Evolutionary conservation across 2,888 invertebrate genomes (phyloP).

Genomic region (Erpobdella octoculata): DNA sequence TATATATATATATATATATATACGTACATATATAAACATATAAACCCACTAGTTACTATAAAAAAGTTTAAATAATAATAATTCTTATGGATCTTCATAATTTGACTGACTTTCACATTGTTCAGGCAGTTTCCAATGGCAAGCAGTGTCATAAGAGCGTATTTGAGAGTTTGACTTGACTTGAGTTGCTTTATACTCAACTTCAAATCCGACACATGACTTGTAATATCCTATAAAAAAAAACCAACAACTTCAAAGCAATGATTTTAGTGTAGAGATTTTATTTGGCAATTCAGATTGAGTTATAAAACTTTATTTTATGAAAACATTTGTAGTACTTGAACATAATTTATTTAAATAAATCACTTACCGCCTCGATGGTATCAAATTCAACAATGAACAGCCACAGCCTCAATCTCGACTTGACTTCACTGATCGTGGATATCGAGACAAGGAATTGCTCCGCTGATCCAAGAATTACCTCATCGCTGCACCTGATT

Average conservation of each 20-base stretch:
- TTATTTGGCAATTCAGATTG: neutral
- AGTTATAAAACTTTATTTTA: neutral
- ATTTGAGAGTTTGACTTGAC: slow-evolving; percentile 84
- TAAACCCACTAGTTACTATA: too few relatives aligned
- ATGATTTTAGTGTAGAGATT: neutral
- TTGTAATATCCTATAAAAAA: slow-evolving; percentile 81
- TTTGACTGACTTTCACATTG: slow-evolving; percentile 64
- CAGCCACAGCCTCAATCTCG: slow-evolving; percentile 88
- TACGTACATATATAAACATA: too few relatives aligned
- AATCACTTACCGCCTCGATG: slow-evolving; percentile 70
- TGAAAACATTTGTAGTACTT: neutral
- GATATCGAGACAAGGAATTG: slow-evolving; percentile 92
- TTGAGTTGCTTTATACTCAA: slow-evolving; percentile 85
- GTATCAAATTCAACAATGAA: slow-evolving; percentile 97
- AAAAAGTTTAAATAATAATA: too few relatives aligned
- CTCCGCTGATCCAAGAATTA: slow-evolving; percentile 77
- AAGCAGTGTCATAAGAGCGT: slow-evolving; percentile 81
- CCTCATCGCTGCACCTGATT: slow-evolving; percentile 53
- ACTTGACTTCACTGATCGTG: slow-evolving; percentile 86
- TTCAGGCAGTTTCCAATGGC: slow-evolving; percentile 94
- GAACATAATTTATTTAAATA: neutral
- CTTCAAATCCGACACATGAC: slow-evolving; percentile 95
- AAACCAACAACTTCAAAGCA: neutral
- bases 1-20: too few relatives aligned
- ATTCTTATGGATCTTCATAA: too few relatives aligned